A percentile compares a stretch with the other conserved stretches of the same genome.
Conservation (phyloP, 2,113 vertebrate genomes). For the Ahaetulla prasina region DNA sequence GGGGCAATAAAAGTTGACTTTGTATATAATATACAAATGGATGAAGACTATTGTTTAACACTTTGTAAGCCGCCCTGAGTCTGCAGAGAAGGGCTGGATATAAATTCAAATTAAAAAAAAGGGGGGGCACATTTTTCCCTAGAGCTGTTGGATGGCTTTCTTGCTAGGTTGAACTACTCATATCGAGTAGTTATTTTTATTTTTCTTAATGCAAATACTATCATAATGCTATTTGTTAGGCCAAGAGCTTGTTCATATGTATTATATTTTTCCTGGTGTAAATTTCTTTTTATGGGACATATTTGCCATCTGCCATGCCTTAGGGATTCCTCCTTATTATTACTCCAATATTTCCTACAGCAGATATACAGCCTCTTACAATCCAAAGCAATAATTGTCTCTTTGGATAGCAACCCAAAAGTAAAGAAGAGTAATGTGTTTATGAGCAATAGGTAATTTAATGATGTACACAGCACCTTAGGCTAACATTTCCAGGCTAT, state of each 20-base stretch:
- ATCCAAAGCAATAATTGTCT: background rate
- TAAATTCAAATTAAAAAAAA: too few species aligned
- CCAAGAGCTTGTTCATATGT: background rate
- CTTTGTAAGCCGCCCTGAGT: too few species aligned
- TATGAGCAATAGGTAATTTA: background rate
- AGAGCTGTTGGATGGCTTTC: background rate
- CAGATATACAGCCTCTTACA: background rate
- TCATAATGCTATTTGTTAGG: background rate
- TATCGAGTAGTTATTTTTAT: background rate
- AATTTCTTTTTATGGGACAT: background rate
- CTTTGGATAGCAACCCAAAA: background rate
- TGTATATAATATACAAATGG: too few species aligned
- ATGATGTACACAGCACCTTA: background rate
- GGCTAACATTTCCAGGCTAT: background rate
- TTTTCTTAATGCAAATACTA: conserved; percentile 5
- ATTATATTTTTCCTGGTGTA: background rate
- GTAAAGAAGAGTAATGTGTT: background rate
- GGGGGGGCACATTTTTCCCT: too few species aligned
- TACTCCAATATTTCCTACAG: background rate
- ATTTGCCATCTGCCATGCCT: background rate
- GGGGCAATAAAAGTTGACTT: too few species aligned
- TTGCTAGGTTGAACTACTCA: background rate
- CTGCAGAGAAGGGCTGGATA: too few species aligned
- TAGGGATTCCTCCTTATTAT: background rate
- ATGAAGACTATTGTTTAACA: too few species aligned